Evolutionary conservation across 2,113 vertebrate species (phyloP), one percentile per base, ranked within the genome.

Genomic region (Castor canadensis): DNA sequence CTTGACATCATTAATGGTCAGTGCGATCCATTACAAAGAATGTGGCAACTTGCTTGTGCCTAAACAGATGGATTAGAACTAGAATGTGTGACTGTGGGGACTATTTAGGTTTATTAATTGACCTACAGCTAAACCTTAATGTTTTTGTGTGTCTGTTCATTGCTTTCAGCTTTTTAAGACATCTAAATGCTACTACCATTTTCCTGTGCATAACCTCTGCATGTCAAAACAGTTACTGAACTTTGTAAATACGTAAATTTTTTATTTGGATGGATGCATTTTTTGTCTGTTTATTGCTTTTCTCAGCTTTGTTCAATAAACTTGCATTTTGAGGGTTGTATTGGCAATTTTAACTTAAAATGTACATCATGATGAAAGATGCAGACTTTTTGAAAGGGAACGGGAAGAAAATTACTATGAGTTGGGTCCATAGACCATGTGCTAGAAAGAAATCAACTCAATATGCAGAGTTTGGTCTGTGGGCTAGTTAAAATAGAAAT

Each of bases 261-360:
- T 95, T 98, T 98, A 98, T 98, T 98, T 98, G 97, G 98, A 98
- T 98, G 98, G 98, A 98, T 98, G 98, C 98, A 89, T n/a, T 98
- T 97, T 96, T 89, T 45, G 97, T 98, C 98, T 98, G 98, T 98
- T 98, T 98, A 97, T 97, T 98, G 98, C 98, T 96, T n/a, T 98
- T 98, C 96, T 97, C 98, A 97, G 98, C 98, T 98, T 98, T 98
- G 98, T 95, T 98, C 98, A 98, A 98, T 98, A 98, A 98, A 98
- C 98, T 99, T 98, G 95, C 96, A 98, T 98, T 98, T 98, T 98
- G 97, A 98, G 98, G 98, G 98, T 98, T 98, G 98, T 98, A 97
- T 95, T 98, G 97, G 97, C 96, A 95, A n/a, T 95, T 98, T 97
- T 92, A 97, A 97, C 97, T 94, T 96, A 89, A 88, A 71, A 79